phyloP scores from a whole-genome alignment of 2,113 vertebrate genomes.

The Litocranius walleri region DNA sequence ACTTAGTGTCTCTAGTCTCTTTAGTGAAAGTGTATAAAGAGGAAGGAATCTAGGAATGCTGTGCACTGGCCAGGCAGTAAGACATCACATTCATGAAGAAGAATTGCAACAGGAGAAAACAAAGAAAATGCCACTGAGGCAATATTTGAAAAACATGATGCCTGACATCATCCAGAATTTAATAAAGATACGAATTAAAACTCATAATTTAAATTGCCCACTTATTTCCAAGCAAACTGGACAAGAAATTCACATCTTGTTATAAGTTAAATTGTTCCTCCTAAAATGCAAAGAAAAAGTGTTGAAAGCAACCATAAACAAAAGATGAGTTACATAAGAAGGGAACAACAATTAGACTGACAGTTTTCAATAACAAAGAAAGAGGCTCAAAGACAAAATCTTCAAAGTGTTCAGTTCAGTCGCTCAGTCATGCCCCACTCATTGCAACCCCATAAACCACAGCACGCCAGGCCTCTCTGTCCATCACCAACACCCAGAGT shows the following conservation, averaged over 20 bases:
- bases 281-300: background rate
- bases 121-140: background rate
- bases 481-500: background rate
- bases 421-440: background rate
- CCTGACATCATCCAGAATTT: background rate
- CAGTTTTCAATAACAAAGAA: background rate
- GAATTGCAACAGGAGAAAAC: background rate
- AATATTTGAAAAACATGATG: background rate
- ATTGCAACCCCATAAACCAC: fast-evolving
- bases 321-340: background rate
- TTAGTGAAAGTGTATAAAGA: background rate
- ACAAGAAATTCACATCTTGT: background rate
- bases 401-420: background rate
- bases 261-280: background rate
- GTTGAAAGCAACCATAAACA: background rate
- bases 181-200: background rate
- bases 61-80: background rate
- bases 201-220: background rate
- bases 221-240: background rate
- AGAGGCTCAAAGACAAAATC: background rate
- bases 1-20: background rate
- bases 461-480: background rate
- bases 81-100: background rate
- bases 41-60: background rate
- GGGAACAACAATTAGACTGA: background rate